These are phyloP conservation scores for Octomys mimax DNA, from an alignment of 2,797 vertebrate genomes.

Conservation along the genomic window DNA sequence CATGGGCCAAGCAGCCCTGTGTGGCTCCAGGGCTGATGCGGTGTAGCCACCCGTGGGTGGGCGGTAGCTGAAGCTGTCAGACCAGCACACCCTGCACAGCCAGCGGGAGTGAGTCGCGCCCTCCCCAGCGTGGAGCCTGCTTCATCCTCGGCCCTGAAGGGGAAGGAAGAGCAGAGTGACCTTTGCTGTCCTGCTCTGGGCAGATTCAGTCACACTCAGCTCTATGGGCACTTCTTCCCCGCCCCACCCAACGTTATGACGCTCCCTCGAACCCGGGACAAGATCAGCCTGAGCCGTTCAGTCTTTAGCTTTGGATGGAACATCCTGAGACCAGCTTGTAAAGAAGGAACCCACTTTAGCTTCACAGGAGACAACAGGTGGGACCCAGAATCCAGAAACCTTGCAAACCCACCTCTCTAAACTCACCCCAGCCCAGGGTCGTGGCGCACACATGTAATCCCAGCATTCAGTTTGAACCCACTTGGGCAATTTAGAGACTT, in stretches of 20 bases:
- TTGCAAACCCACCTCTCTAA: not conserved
- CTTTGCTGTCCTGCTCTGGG: not conserved
- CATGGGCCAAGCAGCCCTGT: rapidly evolving
- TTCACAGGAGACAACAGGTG: not conserved
- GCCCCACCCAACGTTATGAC: not conserved
- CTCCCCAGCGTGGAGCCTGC: not conserved
- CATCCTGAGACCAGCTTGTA: not conserved
- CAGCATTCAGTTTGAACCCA: not conserved
- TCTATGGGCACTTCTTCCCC: not conserved
- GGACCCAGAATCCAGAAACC: not conserved
- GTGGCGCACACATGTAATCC: not conserved
- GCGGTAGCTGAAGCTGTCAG: not conserved
- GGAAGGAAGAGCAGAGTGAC: constrained; percentile 45
- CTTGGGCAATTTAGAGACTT: not conserved
- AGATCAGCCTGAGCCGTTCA: not conserved
- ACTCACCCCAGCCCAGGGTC: not conserved
- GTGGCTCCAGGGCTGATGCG: not conserved
- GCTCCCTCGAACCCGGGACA: not conserved
- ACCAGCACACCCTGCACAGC: not conserved
- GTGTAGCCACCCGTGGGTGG: rapidly evolving
- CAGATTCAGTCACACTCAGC: not conserved
- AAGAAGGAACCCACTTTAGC: not conserved
- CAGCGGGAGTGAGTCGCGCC: constrained; percentile 45
- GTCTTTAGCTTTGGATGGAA: not conserved
- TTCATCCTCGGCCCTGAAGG: constrained; percentile 26